A percentile compares a stretch with the other conserved stretches of the same genome.
Evolutionary conservation across 2,888 invertebrate genomes (phyloP).

Genomic region (Tenthredo amoena): DNA sequence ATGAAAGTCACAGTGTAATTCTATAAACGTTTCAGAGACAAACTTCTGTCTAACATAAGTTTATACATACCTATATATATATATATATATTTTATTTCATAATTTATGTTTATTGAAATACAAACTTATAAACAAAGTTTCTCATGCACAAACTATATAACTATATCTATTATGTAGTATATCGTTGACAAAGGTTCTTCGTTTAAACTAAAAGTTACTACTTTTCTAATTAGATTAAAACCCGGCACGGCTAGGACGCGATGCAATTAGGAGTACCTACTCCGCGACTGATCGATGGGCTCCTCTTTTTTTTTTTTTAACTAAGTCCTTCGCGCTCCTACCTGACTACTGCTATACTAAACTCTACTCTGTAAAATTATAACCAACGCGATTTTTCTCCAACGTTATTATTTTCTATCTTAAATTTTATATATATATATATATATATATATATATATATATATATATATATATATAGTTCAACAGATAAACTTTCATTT

Average conservation of each 20-base stretch:
- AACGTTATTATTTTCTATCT: not conserved
- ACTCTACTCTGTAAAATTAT: not conserved
- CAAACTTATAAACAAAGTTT: not conserved
- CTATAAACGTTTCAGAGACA: not conserved
- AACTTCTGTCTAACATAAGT: not conserved
- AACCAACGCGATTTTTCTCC: not conserved
- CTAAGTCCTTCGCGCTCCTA: not conserved
- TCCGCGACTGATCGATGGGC: not conserved
- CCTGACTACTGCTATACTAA: not conserved
- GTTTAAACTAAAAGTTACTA: conserved; percentile 12
- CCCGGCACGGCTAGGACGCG: not conserved
- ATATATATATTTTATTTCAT: not conserved
- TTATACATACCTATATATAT: not conserved
- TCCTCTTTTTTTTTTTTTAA: not conserved
- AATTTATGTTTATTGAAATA: not conserved
- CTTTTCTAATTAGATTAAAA: conserved; percentile 4
- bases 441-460: too few relatives aligned
- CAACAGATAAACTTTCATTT: too few relatives aligned
- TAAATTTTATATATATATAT: not conserved
- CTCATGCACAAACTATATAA: not conserved
- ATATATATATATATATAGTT: too few relatives aligned
- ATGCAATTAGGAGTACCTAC: conserved; percentile 24
- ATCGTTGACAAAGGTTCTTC: conserved; percentile 2
- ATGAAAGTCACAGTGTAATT: not conserved
- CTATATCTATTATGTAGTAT: not conserved